These are phyloP conservation scores for Disparrhopalites patrizii DNA, from an alignment of 2,888 invertebrate genomes.

Conservation along the genomic window DNA sequence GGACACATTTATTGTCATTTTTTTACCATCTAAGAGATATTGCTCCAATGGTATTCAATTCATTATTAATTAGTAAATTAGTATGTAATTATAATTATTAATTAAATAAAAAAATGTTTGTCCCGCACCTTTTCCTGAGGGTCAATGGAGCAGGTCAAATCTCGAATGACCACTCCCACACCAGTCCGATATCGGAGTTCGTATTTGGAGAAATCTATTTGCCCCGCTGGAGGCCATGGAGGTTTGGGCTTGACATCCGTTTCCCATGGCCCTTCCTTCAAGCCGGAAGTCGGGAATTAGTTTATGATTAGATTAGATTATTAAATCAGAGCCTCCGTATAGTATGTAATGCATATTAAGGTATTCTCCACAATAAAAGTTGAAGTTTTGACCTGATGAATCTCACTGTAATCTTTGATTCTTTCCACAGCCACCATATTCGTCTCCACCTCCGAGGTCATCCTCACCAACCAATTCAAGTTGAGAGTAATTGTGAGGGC, in stretches of 20 bases:
- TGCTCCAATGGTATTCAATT: background rate
- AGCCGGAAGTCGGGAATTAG: background rate
- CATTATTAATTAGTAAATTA: background rate
- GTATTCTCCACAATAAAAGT: background rate
- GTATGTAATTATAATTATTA: background rate
- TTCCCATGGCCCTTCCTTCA: conserved; percentile 50
- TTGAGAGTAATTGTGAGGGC: conserved; percentile 56
- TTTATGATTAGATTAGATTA: background rate
- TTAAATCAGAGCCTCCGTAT: background rate
- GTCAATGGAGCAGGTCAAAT: conserved; percentile 51
- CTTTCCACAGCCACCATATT: conserved; percentile 59
- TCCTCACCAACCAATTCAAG: conserved; percentile 57
- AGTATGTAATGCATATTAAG: background rate
- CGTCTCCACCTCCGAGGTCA: conserved; percentile 62
- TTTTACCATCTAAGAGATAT: background rate
- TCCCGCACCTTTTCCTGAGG: conserved; percentile 53
- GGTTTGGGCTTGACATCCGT: conserved; percentile 37
- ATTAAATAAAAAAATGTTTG: no score
- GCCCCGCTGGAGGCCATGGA: conserved; percentile 54
- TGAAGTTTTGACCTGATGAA: conserved; percentile 59
- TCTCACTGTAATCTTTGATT: conserved; percentile 67
- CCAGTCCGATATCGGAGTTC: conserved; percentile 53
- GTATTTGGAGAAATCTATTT: conserved; percentile 53
- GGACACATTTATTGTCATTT: conserved; percentile 48
- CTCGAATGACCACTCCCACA: conserved; percentile 54